These are phyloP conservation scores for Helicoverpa assulta DNA, from an alignment of 2,888 invertebrate species.

Conservation along the genomic window DNA sequence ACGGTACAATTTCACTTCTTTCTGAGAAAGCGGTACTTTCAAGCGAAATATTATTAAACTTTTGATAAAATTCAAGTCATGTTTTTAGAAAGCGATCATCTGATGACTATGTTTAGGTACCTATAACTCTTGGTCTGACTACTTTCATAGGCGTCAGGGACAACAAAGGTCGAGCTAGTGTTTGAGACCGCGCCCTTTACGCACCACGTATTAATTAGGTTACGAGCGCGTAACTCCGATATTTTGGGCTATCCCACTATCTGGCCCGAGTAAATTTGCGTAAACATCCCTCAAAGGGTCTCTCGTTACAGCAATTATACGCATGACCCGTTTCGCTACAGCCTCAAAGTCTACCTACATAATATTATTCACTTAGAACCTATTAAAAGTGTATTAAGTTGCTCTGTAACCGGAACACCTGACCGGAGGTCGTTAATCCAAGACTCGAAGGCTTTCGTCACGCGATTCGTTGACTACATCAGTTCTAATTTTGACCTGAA, in stretches of 20 bases:
- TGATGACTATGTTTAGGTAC: conserved; percentile 18
- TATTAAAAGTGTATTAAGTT: conserved; percentile 47
- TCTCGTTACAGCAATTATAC: conserved; percentile 50
- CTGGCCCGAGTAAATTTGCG: conserved; percentile 52
- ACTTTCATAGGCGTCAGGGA: conserved; percentile 31
- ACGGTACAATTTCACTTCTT: conserved; percentile 52
- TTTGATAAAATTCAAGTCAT: conserved; percentile 59
- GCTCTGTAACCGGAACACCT: conserved; percentile 56
- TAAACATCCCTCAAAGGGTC: conserved; percentile 60
- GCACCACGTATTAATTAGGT: conserved; percentile 65
- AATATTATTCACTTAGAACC: conserved; percentile 2
- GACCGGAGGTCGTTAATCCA: conserved; percentile 65
- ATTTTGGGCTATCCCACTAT: conserved; percentile 61
- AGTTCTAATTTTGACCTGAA: conserved; percentile 67
- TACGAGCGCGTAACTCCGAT: conserved; percentile 56
- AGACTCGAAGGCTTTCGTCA: conserved; percentile 67
- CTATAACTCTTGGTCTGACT: conserved; percentile 13
- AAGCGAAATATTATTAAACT: conserved; percentile 48
- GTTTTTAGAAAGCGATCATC: conserved; percentile 53
- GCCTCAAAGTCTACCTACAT: conserved; percentile 24
- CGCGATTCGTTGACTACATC: conserved; percentile 63
- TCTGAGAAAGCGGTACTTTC: conserved; percentile 54
- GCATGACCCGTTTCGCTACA: conserved; percentile 37
- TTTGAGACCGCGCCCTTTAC: conserved; percentile 53
- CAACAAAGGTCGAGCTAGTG: conserved; percentile 33